phyloP scores from a whole-genome alignment of 2,888 invertebrate genomes.

The Cerastis leucographa region DNA sequence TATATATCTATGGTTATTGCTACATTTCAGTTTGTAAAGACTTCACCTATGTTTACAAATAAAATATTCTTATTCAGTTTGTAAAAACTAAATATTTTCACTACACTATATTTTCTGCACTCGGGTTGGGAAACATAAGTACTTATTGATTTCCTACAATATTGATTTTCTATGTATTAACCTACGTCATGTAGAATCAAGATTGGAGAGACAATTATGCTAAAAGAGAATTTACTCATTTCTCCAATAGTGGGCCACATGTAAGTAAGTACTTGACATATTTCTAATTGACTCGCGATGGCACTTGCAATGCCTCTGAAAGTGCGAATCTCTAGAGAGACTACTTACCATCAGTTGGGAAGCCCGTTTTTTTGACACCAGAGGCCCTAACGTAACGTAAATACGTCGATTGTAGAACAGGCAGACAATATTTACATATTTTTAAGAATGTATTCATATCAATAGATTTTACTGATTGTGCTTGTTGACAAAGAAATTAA shows the following conservation, averaged over 20 bases:
- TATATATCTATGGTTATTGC: constrained; percentile 1
- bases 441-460: too few species aligned
- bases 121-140: not conserved
- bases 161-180: not conserved
- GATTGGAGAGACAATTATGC: not conserved
- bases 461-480: too few species aligned
- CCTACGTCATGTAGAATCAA: not conserved
- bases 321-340: not conserved
- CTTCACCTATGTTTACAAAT: too few species aligned
- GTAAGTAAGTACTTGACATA: too few species aligned
- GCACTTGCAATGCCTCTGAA: not conserved
- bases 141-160: too few species aligned
- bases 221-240: not conserved
- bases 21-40: constrained; percentile 2
- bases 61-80: too few species aligned
- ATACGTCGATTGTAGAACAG: too few species aligned
- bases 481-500: too few species aligned
- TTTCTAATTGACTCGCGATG: not conserved
- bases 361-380: not conserved
- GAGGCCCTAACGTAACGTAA: too few species aligned
- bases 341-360: not conserved
- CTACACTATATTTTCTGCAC: not conserved
- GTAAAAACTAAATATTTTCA: constrained; percentile 6
- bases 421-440: too few species aligned
- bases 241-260: not conserved